Evolutionary conservation across 2,888 invertebrate species (phyloP).

Genomic region (Trachelus troglodyta): DNA sequence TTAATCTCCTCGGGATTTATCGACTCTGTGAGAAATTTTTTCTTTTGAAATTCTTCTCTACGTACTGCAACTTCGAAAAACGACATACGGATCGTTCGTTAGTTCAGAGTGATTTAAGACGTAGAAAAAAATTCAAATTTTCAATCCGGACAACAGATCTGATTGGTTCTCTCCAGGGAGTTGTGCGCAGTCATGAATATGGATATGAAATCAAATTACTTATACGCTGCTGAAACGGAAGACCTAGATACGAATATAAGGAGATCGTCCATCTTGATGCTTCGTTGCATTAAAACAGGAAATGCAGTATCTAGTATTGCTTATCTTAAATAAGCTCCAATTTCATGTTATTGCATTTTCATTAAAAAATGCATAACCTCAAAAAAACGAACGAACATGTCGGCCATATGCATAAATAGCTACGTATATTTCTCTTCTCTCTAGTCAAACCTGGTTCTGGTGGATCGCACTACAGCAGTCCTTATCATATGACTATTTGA

Average conservation of each 20-base stretch:
- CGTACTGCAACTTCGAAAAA: not conserved
- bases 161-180: not conserved
- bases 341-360: not conserved
- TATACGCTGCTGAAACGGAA: not conserved
- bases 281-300: not conserved
- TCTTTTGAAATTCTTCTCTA: not conserved
- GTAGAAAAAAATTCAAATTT: not conserved
- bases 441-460: no score
- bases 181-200: not conserved
- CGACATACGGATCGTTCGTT: not conserved
- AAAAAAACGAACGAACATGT: no score
- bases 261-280: not conserved
- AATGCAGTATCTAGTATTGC: not conserved
- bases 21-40: not conserved
- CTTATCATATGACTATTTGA: no score
- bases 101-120: not conserved
- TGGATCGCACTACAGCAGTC: no score
- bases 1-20: not conserved
- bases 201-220: not conserved
- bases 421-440: not conserved
- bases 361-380: not conserved
- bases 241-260: not conserved
- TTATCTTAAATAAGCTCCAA: not conserved
- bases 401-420: no score
- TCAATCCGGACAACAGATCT: not conserved